Evolutionary conservation across 2,888 invertebrate species (phyloP).

Genomic region (Dugesia japonica): DNA sequence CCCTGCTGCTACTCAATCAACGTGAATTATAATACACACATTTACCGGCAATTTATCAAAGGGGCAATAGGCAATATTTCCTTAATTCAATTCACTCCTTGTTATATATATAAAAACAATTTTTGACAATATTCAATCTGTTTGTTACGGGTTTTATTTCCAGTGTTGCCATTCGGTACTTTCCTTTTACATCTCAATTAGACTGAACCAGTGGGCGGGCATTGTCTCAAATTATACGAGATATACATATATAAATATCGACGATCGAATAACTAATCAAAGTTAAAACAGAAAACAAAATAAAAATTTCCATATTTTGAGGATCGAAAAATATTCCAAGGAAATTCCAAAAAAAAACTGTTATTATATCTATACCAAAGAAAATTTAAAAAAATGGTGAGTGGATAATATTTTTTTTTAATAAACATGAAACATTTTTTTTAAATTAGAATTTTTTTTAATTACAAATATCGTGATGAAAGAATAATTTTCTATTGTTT

Average conservation of each 20-base stretch:
- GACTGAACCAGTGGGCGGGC: slow-evolving; percentile 20
- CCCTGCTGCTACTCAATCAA: slow-evolving; percentile 20
- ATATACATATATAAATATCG: background rate
- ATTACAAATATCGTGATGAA: background rate
- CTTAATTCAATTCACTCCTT: slow-evolving; percentile 16
- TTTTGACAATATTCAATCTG: slow-evolving; percentile 20
- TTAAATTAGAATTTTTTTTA: background rate
- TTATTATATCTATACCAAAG: background rate
- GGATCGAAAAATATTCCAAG: background rate
- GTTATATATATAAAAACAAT: background rate
- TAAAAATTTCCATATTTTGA: background rate
- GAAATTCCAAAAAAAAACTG: background rate
- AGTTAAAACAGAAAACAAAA: background rate
- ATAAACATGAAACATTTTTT: background rate
- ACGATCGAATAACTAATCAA: slow-evolving; percentile 3
- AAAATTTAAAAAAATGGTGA: background rate
- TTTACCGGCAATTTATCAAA: slow-evolving; percentile 8
- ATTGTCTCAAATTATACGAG: slow-evolving; percentile 20
- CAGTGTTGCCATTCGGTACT: slow-evolving; percentile 9
- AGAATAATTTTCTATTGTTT: no score
- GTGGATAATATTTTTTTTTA: background rate
- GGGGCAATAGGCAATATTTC: background rate
- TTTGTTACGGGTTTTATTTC: background rate
- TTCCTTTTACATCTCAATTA: slow-evolving; percentile 16
- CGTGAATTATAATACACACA: slow-evolving; percentile 4